A percentile compares a stretch with the other conserved stretches of the same genome.
Conservation (phyloP, 2,113 vertebrate genomes). For the Seriola rivoliana region DNA sequence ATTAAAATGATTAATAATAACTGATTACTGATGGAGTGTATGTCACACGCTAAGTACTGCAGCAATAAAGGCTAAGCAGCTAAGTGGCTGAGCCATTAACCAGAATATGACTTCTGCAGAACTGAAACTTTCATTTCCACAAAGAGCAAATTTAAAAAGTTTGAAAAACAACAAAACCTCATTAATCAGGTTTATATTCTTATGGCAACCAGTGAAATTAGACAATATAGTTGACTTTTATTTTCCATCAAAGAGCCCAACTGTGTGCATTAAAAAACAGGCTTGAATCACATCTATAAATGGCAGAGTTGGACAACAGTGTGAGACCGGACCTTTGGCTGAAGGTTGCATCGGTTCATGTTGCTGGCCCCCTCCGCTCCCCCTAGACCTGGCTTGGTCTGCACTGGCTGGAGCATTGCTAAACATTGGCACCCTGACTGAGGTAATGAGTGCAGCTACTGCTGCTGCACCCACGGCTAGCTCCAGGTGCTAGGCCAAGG, state of each 20-base stretch:
- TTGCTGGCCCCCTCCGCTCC: slow-evolving; percentile 62
- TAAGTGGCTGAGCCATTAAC: slow-evolving; percentile 1
- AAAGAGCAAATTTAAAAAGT: slow-evolving; percentile 21
- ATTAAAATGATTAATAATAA: slow-evolving; percentile 5
- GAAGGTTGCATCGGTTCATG: slow-evolving; percentile 72
- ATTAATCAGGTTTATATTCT: slow-evolving; percentile 11
- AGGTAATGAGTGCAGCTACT: slow-evolving; percentile 46
- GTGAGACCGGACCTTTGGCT: slow-evolving; percentile 80
- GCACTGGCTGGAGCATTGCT: slow-evolving; percentile 36
- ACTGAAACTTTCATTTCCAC: slow-evolving; percentile 14
- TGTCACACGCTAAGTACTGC: neutral
- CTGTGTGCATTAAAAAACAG: slow-evolving; percentile 64
- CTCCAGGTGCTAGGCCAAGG: slow-evolving; percentile 6
- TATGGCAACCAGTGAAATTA: slow-evolving; percentile 24
- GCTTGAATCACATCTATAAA: slow-evolving; percentile 77
- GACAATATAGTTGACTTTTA: slow-evolving; percentile 38
- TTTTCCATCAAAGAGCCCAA: slow-evolving; percentile 47
- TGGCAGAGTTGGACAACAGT: slow-evolving; percentile 80
- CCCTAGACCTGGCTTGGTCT: slow-evolving; percentile 47
- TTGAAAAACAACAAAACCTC: slow-evolving; percentile 24
- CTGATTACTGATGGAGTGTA: neutral
- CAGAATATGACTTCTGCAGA: slow-evolving; percentile 34
- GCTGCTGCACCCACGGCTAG: slow-evolving; percentile 33
- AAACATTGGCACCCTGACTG: slow-evolving; percentile 64
- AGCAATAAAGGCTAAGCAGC: slow-evolving; percentile 8